phyloP scores from a whole-genome alignment of 1,140 invertebrate genomes.

The Zaprionus inermis region DNA sequence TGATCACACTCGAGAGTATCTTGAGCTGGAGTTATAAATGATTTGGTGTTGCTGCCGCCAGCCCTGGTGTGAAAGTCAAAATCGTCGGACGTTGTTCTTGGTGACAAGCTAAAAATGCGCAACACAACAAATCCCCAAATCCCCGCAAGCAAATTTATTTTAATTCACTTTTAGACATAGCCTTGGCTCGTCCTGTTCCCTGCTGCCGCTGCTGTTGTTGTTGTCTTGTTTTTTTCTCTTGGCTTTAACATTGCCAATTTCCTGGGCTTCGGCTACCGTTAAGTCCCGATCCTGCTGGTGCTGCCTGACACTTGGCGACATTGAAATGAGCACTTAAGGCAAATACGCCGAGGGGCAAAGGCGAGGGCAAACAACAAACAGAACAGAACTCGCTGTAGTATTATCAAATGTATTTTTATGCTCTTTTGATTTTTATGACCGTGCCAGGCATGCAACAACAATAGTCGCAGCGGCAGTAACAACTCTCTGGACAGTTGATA shows the following conservation, averaged over 20 bases:
- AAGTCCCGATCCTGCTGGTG: constrained; percentile 19
- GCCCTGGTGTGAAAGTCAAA: constrained; percentile 50
- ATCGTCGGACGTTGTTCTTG: constrained; percentile 59
- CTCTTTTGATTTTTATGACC: constrained; percentile 82
- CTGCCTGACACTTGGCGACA: constrained; percentile 75
- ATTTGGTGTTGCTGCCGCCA: constrained; percentile 28
- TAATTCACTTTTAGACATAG: constrained; percentile 79
- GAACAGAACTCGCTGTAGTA: constrained; percentile 65
- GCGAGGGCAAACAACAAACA: constrained; percentile 59
- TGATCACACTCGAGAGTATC: background rate
- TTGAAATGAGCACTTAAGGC: constrained; percentile 81
- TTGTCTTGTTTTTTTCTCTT: constrained; percentile 31
- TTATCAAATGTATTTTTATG: constrained; percentile 83
- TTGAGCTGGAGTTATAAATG: constrained; percentile 9
- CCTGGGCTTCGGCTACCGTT: constrained; percentile 42
- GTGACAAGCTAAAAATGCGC: constrained; percentile 74
- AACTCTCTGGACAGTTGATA: constrained; percentile 69
- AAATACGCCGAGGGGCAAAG: constrained; percentile 62
- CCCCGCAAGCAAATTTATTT: constrained; percentile 82
- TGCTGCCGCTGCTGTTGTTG: constrained; percentile 30
- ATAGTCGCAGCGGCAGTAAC: constrained; percentile 30
- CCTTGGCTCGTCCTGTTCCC: constrained; percentile 34
- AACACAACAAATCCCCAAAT: constrained; percentile 80
- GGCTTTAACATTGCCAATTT: constrained; percentile 78
- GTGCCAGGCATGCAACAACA: constrained; percentile 45